Base-by-base conservation (phyloP, 2,888 invertebrate species). In the Parnassius orleans region DNA sequence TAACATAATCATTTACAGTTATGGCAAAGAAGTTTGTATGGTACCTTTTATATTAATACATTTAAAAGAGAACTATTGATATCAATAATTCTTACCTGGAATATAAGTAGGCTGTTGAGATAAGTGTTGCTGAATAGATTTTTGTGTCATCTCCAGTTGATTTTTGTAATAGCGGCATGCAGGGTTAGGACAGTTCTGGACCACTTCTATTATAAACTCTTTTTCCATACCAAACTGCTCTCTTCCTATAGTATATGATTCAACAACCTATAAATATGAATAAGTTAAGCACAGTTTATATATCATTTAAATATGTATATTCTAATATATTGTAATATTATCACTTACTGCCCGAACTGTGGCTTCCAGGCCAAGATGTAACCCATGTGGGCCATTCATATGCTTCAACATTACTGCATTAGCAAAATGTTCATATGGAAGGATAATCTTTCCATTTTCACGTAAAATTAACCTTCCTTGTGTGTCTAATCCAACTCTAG, bases 381-480 rank as follows among this genome's bases (percentile, higher is more conserved):
- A 87, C 1, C 97, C 96, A 80, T 96, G 96, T 0, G 96, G 96
- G 0, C 97, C 96, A 76, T 96, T 96, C 95, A 97, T 96, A 77
- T 97, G 97, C 78, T 97, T 97, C 70, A 97, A 82, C 96, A 97
- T 97, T 9, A 97, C 96, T 60, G 97, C 97, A 91, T 97, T 97
- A 1, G 96, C 96, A 92, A 97, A 97, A 80, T 97, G 97, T 85
- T 97, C 97, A 84, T 96, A 97, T 2, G 97, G 97, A 63, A 97
- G 86, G 66, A 97, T 96, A 73, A 97, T 96, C 92, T 97, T 97
- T 10, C 97, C 97, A 91, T 96, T 96, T 81, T 97, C 97, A 65
- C 97, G 92, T 57, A 97, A 88, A 76, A 97, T 95, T 65, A 97
- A 86, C 77, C 97, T 93, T 53, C 96, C 96, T 90, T 97, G 96